phyloP scores from a whole-genome alignment of 92 coral and sea anemone species.

The Pocillopora grandis region DNA sequence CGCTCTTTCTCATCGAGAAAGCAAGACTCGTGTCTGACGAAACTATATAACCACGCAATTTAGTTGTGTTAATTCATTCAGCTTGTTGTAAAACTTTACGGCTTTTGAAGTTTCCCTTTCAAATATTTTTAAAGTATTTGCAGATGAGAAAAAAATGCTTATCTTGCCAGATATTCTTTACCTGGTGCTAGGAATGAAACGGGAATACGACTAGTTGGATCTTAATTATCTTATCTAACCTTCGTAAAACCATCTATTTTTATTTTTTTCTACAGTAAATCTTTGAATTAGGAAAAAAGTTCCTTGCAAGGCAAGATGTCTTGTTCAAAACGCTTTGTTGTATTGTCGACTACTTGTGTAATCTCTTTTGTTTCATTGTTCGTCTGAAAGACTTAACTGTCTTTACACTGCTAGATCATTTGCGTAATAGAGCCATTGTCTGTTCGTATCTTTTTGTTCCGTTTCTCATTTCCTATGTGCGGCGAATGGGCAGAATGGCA shows the following conservation, averaged over 20 bases:
- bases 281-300: not conserved
- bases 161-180: not conserved
- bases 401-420: not conserved
- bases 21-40: not conserved
- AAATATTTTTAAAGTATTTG: not conserved
- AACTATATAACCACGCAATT: not conserved
- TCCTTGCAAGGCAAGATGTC: not conserved
- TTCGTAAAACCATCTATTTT: not conserved
- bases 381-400: not conserved
- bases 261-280: not conserved
- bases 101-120: not conserved
- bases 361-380: constrained; percentile 26
- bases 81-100: not conserved
- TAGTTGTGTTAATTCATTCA: not conserved
- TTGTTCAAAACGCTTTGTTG: not conserved
- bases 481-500: not conserved
- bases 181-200: not conserved
- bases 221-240: not conserved
- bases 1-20: not conserved
- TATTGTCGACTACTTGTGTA: constrained; percentile 20
- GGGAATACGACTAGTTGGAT: too few species aligned
- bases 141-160: not conserved
- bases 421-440: constrained; percentile 8
- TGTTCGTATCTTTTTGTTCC: not conserved
- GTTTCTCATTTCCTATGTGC: not conserved